phyloP scores from a whole-genome alignment of 2,888 invertebrate species.

The Zeuzera pyrina region DNA sequence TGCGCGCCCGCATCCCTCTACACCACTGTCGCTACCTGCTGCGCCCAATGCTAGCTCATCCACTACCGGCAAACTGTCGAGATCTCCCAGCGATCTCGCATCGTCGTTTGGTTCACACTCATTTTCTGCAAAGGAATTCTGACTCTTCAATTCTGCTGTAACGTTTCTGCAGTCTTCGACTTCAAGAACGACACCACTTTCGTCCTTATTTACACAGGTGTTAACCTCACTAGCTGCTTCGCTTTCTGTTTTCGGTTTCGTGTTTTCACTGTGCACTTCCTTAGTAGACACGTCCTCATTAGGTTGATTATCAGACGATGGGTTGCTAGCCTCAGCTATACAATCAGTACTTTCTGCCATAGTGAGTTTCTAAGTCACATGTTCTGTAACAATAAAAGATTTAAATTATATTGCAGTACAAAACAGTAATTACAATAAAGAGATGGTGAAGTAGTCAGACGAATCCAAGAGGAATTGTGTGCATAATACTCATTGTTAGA shows the following conservation, averaged over 20 bases:
- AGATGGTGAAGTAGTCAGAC: too few relatives aligned
- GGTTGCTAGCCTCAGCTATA: constrained; percentile 26
- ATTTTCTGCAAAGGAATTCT: constrained; percentile 34
- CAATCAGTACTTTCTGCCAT: constrained; percentile 50
- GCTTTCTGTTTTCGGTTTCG: constrained; percentile 21
- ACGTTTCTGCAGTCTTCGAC: constrained; percentile 27
- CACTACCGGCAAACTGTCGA: constrained; percentile 57
- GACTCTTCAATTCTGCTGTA: constrained; percentile 18
- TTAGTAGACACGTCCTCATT: constrained; percentile 11
- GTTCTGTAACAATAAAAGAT: constrained; percentile 55
- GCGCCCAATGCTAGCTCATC: constrained; percentile 57
- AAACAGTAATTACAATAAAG: not conserved
- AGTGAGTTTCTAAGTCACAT: constrained; percentile 46
- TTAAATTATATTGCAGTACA: not conserved
- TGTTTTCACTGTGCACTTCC: not conserved
- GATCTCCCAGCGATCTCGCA: constrained; percentile 51
- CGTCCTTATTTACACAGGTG: constrained; percentile 29
- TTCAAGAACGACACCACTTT: constrained; percentile 36
- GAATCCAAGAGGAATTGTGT: too few relatives aligned
- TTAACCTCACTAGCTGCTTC: constrained; percentile 26
- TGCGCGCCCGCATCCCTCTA: constrained; percentile 81
- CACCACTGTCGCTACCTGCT: constrained; percentile 87
- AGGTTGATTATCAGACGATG: constrained; percentile 25
- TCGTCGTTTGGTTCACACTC: constrained; percentile 56
- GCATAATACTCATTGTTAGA: not conserved